Evolutionary conservation across 2,888 invertebrate species (phyloP).

Genomic region (Eilema depressum): DNA sequence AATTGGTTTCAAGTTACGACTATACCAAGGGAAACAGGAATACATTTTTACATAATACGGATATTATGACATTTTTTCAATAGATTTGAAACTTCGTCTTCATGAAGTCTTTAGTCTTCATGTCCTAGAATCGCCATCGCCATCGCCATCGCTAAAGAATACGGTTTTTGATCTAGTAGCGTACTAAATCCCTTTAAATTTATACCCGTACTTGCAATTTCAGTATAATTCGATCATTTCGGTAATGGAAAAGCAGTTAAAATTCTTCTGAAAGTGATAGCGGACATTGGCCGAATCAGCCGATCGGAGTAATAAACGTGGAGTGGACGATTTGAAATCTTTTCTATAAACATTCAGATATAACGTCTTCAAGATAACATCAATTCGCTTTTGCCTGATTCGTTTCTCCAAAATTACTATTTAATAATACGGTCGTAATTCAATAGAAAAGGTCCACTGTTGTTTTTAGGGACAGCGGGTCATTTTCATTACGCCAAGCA

Average conservation of each 20-base stretch:
- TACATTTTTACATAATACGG: too few species aligned
- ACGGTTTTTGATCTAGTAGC: background rate
- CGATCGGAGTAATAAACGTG: conserved; percentile 20
- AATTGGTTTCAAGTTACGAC: too few species aligned
- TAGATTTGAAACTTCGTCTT: too few species aligned
- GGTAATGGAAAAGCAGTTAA: conserved; percentile 7
- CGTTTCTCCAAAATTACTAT: conserved; percentile 55
- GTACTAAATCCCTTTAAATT: background rate
- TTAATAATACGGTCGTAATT: conserved; percentile 58
- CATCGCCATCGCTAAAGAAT: background rate
- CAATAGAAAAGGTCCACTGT: conserved; percentile 60
- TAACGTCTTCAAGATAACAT: conserved; percentile 44
- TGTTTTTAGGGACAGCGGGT: conserved; percentile 56
- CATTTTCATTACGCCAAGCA: conserved; percentile 57
- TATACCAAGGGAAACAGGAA: too few species aligned
- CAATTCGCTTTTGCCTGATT: conserved; percentile 48
- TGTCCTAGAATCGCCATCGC: too few species aligned
- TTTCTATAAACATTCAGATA: conserved; percentile 19
- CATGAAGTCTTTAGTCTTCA: too few species aligned
- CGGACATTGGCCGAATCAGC: conserved; percentile 27
- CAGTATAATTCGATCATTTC: background rate
- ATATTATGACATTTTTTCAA: too few species aligned
- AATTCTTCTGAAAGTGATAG: conserved; percentile 28
- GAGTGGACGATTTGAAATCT: conserved; percentile 28
- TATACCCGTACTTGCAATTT: background rate